Evolutionary conservation across 2,888 invertebrate species (phyloP).

Genomic region (Pherbina coryleti): DNA sequence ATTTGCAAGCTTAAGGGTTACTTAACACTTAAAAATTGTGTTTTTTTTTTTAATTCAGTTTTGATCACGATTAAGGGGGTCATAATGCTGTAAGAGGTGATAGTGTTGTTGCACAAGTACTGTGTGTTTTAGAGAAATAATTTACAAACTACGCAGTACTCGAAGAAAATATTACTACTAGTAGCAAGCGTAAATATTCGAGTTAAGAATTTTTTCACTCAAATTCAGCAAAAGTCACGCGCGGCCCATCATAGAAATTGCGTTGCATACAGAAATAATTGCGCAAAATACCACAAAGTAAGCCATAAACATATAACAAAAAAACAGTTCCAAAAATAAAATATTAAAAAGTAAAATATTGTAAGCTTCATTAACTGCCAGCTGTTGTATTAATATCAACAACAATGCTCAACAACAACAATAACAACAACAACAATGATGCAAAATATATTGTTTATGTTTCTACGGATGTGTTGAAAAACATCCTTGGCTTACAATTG

Average conservation of each 20-base stretch:
- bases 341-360: constrained; percentile 13
- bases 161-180: neutral
- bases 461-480: neutral
- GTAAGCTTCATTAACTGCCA: neutral
- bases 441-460: constrained; percentile 2
- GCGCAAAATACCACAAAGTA: constrained; percentile 14
- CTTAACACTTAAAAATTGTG: too few species aligned
- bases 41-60: too few species aligned
- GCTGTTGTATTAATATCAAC: neutral
- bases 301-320: constrained; percentile 27
- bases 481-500: constrained; percentile 25
- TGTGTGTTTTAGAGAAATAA: too few species aligned
- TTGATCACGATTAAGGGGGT: too few species aligned
- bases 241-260: neutral
- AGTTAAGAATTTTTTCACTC: neutral
- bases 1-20: too few species aligned
- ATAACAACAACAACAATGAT: neutral
- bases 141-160: neutral
- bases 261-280: neutral
- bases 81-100: too few species aligned
- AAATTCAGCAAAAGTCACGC: constrained; percentile 1
- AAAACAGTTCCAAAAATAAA: constrained; percentile 21
- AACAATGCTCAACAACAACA: neutral
- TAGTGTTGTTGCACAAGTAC: too few species aligned
- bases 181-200: neutral